phyloP scores from a whole-genome alignment of 53 echinoderm and acorn worm genomes.

The Astropecten irregularis region DNA sequence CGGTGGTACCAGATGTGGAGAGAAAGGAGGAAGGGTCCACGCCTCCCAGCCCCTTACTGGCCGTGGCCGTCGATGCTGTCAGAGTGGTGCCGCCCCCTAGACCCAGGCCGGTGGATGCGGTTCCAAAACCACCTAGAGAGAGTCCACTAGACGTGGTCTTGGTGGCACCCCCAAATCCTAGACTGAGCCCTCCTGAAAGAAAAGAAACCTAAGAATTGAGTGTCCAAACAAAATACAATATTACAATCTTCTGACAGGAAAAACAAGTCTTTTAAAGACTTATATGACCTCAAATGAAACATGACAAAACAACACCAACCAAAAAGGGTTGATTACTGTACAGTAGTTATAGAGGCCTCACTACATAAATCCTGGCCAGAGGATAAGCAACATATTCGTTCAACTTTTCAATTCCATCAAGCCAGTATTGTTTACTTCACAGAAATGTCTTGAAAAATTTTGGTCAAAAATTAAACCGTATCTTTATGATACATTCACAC shows the following conservation, averaged over 20 bases:
- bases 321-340: too few relatives aligned
- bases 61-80: conserved; percentile 18
- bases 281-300: too few relatives aligned
- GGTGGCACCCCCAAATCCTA: conserved; percentile 18
- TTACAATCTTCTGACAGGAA: background rate
- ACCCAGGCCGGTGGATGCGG: conserved; percentile 45
- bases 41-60: conserved; percentile 79
- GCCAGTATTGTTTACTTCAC: too few relatives aligned
- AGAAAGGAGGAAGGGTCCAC: conserved; percentile 73
- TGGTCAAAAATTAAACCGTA: too few relatives aligned
- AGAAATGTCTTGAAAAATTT: too few relatives aligned
- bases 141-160: conserved; percentile 15
- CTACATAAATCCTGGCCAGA: too few relatives aligned
- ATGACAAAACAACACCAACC: too few relatives aligned
- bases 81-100: conserved; percentile 42
- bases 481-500: too few relatives aligned
- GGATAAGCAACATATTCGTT: too few relatives aligned
- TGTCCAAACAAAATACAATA: background rate
- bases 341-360: too few relatives aligned
- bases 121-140: conserved; percentile 22
- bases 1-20: conserved; percentile 57
- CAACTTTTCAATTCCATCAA: too few relatives aligned
- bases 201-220: background rate
- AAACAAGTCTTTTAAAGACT: too few relatives aligned
- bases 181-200: conserved; percentile 23